Evolutionary conservation across 2,888 invertebrate genomes (phyloP).

Genomic region (Platynereis dumerilii): DNA sequence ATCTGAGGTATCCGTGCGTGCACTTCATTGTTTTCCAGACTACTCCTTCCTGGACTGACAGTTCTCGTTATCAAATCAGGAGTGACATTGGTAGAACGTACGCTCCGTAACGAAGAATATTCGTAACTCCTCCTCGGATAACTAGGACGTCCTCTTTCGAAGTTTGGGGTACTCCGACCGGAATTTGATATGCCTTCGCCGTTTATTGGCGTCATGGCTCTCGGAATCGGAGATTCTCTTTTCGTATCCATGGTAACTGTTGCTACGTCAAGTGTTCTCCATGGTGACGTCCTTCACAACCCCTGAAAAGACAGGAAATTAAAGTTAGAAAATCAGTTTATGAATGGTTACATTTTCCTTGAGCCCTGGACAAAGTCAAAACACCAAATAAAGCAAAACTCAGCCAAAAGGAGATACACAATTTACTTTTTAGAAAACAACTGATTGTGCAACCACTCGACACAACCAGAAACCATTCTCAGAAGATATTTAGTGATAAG

Average conservation of each 20-base stretch:
- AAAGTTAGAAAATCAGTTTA: too few species aligned
- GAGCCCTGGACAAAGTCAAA: too few species aligned
- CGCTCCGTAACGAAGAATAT: conserved; percentile 16
- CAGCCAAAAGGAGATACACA: too few species aligned
- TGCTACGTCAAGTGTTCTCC: background rate
- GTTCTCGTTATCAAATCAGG: conserved; percentile 28
- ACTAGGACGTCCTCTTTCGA: conserved; percentile 12
- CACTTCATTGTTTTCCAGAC: conserved; percentile 18
- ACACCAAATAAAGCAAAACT: too few species aligned
- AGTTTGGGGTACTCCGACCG: background rate
- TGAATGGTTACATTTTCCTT: too few species aligned
- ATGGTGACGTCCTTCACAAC: background rate
- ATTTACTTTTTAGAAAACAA: too few species aligned
- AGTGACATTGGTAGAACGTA: conserved; percentile 26
- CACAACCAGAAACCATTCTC: too few species aligned
- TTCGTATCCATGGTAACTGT: background rate
- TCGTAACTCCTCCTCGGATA: conserved; percentile 1
- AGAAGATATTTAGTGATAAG: too few species aligned
- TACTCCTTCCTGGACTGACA: conserved; percentile 22
- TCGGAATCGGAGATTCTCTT: background rate
- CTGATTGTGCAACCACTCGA: too few species aligned
- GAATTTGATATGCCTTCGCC: too few species aligned
- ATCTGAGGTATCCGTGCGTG: conserved; percentile 47
- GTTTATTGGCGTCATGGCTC: too few species aligned
- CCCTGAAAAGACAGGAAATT: conserved; percentile 5